Base-by-base conservation (phyloP, 1,140 invertebrate genomes). In the Drepana arcuata region DNA sequence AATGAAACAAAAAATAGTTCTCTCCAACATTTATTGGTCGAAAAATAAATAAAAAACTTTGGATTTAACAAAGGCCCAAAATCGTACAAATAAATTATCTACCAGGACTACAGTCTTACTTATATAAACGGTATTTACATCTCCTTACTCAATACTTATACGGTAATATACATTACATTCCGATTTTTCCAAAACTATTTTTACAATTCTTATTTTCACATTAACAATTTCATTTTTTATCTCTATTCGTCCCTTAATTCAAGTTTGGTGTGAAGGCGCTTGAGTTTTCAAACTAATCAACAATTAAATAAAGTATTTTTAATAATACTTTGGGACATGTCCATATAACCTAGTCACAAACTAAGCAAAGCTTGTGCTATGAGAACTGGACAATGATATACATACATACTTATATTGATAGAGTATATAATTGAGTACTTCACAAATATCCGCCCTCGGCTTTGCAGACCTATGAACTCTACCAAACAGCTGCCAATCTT, bases 1-100 rank as follows among this genome's bases (percentile, higher is more conserved):
- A 49, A 50, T 51, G 61, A 67, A 68, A 63, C 45, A 56, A 32
- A 45, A 57, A 30, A 40, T 66, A 67, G 41, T 78, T 74, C 77
- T 81, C 66, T 81, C 75, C 77, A 81, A 81, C 77, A 78, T 81
- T 81, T 81, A 81, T 81, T 81, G 77, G 77, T 81, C 77, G 73
- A 81, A 81, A 81, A 81, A 81, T 81, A 81, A 81, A 81, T 81
- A 70, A 81, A 81, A 73, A 75, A 78, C 72, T 81, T 81, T 78
- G 77, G 73, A 78, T 74, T 72, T 56, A 81, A 78, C 73, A 74
- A 71, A 78, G 73, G 73, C 61, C 73, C 57, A 60, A 81, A 77
- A 74, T 70, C 62, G 70, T 75, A 67, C 62, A 77, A 81, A 81
- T 79, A 78, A 81, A 77, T n/a, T 81, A 77, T 63, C 70, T 78